These are phyloP conservation scores for Coelopa pilipes DNA, from an alignment of 2,888 invertebrate species.

Conservation along the genomic window DNA sequence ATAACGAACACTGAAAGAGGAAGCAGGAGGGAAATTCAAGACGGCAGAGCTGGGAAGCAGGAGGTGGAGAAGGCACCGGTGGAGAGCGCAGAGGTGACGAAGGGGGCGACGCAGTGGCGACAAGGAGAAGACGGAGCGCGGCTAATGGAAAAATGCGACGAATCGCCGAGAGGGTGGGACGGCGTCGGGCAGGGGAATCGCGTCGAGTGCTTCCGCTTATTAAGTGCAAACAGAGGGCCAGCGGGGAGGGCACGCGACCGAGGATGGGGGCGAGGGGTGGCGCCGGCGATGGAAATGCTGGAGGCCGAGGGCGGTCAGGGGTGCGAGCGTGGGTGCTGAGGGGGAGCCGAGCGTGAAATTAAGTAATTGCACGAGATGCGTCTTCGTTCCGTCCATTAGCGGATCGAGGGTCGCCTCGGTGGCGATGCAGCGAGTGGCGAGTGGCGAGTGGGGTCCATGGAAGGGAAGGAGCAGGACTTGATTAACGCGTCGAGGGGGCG, in stretches of 20 bases:
- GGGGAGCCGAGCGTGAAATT: too few relatives aligned
- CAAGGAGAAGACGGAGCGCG: not conserved
- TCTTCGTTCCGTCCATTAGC: too few relatives aligned
- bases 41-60: not conserved
- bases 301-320: not conserved
- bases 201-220: constrained; percentile 14
- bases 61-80: not conserved
- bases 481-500: too few relatives aligned
- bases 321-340: not conserved
- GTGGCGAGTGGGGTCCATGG: too few relatives aligned
- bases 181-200: not conserved
- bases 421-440: too few relatives aligned
- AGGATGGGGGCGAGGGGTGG: not conserved
- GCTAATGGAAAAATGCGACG: not conserved
- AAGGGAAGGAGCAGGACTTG: too few relatives aligned
- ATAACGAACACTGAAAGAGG: constrained; percentile 11
- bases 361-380: too few relatives aligned
- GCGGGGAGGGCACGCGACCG: not conserved
- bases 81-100: not conserved
- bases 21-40: not conserved
- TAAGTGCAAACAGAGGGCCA: constrained; percentile 12
- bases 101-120: not conserved
- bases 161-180: not conserved
- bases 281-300: not conserved
- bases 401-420: too few relatives aligned